Conservation (phyloP, 2,113 vertebrate species). For the Carassius auratus region DNA sequence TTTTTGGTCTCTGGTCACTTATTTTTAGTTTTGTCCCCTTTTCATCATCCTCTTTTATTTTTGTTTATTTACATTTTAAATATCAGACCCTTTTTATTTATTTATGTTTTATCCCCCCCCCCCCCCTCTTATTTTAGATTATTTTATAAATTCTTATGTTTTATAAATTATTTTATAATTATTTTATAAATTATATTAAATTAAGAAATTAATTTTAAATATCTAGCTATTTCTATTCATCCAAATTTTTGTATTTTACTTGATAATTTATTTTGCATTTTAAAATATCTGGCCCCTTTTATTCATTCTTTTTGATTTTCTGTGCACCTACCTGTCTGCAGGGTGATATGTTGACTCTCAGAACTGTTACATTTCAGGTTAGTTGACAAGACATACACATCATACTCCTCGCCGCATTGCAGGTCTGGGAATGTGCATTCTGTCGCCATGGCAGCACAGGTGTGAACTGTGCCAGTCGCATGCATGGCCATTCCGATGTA, state of each 20-base stretch:
- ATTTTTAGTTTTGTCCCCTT: background rate
- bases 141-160: no score
- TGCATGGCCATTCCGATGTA: slow-evolving; percentile 63
- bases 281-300: background rate
- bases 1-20: background rate
- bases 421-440: slow-evolving; percentile 68
- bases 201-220: background rate
- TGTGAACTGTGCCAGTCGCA: slow-evolving; percentile 54
- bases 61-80: background rate
- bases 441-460: slow-evolving; percentile 58
- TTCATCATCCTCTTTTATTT: background rate
- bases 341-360: slow-evolving; percentile 49
- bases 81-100: no score
- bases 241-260: background rate
- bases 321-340: slow-evolving; percentile 69
- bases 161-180: no score
- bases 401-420: slow-evolving; percentile 73
- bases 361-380: slow-evolving; percentile 74
- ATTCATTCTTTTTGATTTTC: background rate
- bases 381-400: slow-evolving; percentile 61
- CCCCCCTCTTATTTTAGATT: background rate
- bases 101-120: background rate
- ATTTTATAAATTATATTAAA: background rate
- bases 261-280: background rate
- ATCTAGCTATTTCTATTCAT: background rate